These are phyloP conservation scores for Lepilemur ruficaudatus DNA, from an alignment of 2,797 vertebrate species.

Conservation along the genomic window DNA sequence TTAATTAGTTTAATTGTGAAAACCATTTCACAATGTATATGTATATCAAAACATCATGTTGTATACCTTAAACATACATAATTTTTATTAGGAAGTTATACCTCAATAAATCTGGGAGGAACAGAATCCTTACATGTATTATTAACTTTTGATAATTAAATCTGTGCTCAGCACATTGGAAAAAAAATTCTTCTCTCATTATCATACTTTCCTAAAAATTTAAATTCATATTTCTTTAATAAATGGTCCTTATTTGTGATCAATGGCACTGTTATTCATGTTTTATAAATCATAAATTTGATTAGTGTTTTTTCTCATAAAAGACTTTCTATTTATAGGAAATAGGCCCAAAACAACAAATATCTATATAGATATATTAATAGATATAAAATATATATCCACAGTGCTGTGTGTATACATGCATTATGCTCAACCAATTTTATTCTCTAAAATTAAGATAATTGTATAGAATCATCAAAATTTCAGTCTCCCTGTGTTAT, in stretches of 20 bases:
- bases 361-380: neutral
- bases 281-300: conserved; percentile 32
- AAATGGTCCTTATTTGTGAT: neutral
- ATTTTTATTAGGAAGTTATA: neutral
- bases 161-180: neutral
- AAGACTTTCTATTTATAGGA: neutral
- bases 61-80: neutral
- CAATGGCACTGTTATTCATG: neutral
- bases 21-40: neutral
- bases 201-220: neutral
- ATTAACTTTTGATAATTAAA: conserved; percentile 23
- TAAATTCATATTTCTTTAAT: conserved; percentile 29
- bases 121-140: neutral
- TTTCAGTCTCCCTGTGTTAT: neutral
- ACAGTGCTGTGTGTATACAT: neutral
- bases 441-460: conserved; percentile 49
- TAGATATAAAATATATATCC: neutral
- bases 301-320: neutral
- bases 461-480: conserved; percentile 16
- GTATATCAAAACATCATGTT: neutral
- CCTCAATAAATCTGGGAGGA: neutral
- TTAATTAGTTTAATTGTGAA: neutral
- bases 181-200: neutral
- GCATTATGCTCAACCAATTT: neutral
- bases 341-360: neutral